Base-by-base conservation (phyloP, 2,797 vertebrate species). In the Bradypodion pumilum region DNA sequence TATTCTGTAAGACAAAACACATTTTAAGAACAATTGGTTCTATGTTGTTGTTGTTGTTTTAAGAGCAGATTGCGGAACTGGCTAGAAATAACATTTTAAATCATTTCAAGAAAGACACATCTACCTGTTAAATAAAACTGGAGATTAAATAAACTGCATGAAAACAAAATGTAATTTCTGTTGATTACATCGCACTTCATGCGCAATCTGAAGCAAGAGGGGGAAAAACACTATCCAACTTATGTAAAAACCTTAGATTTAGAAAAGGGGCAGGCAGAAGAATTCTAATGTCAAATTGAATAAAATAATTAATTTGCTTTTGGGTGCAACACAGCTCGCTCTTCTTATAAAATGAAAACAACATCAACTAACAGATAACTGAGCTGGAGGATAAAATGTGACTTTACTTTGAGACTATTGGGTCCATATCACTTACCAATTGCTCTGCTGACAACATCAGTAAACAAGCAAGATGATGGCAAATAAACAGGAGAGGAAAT, bases 1-100 rank as follows among this genome's bases (percentile, higher is more conserved):
- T 99, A 96, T 99, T 99, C 98, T 99, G 97, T 87, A 94, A 95
- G 76, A 95, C 46, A 92, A 93, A 13, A 93, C 52, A 90, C 40
- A 86, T 78, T 88, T 86, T 72, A 79, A 83, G 88, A 87, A 40
- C 35, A 82, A 37, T 2, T 88, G 65, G 7, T 25, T 25, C 0
- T 0, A 32, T 56, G 0, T 2, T 81, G 74, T 74, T 56, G 0
- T 2, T 81, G 74, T 74, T 29, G 63, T 21, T 75, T 29, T 21
- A 78, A n/a, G 32, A 1, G 1, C 7, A 81, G 75, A 35, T 65
- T 29, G 25, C 73, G 42, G 73, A 37, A 56, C 12, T 16, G 63
- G 29, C 0, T 0, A 1, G n/a, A 12, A 68, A n/a, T 5, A 0
- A 2, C 0, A 0, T 2, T 9, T 0, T 25, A 75, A 70, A 69